Evolutionary conservation across 2,797 vertebrate genomes (phyloP).

Genomic region (Gephyroberyx darwinii): DNA sequence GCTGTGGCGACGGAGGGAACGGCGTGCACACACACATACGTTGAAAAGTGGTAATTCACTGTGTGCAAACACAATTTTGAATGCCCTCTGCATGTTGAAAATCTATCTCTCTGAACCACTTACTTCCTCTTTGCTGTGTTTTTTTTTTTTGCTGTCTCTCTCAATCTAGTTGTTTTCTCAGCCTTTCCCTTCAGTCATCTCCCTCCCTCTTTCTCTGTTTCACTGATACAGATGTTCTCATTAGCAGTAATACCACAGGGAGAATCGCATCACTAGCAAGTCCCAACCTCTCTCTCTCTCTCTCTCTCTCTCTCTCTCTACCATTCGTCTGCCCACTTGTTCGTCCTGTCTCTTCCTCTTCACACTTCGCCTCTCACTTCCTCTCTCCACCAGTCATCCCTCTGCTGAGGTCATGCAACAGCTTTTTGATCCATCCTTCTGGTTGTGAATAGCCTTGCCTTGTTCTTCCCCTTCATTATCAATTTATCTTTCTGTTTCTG

Average conservation of each 20-base stretch:
- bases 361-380: constrained; percentile 31
- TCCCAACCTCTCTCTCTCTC: constrained; percentile 16
- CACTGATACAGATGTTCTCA: constrained; percentile 75
- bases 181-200: constrained; percentile 44
- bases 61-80: not conserved
- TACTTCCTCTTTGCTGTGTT: constrained; percentile 31
- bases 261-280: constrained; percentile 54
- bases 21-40: no score
- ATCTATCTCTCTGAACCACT: constrained; percentile 29
- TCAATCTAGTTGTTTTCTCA: constrained; percentile 40
- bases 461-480: not conserved
- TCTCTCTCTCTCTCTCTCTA: constrained; percentile 16
- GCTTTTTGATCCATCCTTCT: no score
- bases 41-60: not conserved
- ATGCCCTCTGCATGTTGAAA: not conserved
- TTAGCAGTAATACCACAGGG: constrained; percentile 67
- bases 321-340: constrained; percentile 17
- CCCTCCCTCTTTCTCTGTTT: constrained; percentile 26
- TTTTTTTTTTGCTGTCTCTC: constrained; percentile 11
- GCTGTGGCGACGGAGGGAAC: not conserved
- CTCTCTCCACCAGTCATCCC: not conserved
- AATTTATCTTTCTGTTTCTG: constrained; percentile 1
- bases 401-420: not conserved
- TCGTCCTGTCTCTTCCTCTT: constrained; percentile 32
- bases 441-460: not conserved